Base-by-base conservation (phyloP, 2,113 vertebrate genomes). In the Plotosus lineatus region DNA sequence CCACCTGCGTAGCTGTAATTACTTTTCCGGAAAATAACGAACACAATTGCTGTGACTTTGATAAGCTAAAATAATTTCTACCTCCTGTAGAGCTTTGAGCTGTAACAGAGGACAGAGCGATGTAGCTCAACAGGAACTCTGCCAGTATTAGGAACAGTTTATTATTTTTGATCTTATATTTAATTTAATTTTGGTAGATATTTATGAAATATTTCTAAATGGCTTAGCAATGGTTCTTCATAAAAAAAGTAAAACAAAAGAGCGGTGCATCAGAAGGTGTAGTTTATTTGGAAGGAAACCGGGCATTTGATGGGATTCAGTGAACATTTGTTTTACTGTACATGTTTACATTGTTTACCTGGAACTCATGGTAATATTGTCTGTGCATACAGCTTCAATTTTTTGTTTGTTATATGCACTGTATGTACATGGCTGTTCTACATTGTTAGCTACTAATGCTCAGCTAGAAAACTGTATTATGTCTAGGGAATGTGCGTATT, bases 1-100 rank as follows among this genome's bases (percentile, higher is more conserved):
- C 71, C 33, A 28, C 10, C 28, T 19, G 3, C 38, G 23, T 23
- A 72, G 82, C 58, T n/a, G 50, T 53, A 83, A 81, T 77, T 74
- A 73, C 33, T 81, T 80, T 61, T 83, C 75, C 75, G 60, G 68
- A 68, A 81, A 78, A 23, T 72, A 44, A 38, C 53, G 15, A 33
- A 51, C 60, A 71, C 51, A 85, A 55, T 26, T 31, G 66, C 48
- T 8, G 15, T 33, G 33, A 19, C 38, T 15, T 74, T 50, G 28
- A 17, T 78, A 80, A 58, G 55, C 40, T 44, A 23, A 76, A 80
- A 79, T 82, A 51, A 81, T 72, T 51, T 75, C 31, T 26, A 40
- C 50, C 75, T 44, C 6, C 44, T 53, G 40, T 65, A 51, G 78
- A 63, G 46, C 2, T 58, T 28, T 28, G 23, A 53, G 44, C 63